A percentile compares a stretch with the other conserved stretches of the same genome.
These are phyloP conservation scores for Nephrotoma guestfalica DNA, from an alignment of 2,888 invertebrate genomes.

Conservation along the genomic window DNA sequence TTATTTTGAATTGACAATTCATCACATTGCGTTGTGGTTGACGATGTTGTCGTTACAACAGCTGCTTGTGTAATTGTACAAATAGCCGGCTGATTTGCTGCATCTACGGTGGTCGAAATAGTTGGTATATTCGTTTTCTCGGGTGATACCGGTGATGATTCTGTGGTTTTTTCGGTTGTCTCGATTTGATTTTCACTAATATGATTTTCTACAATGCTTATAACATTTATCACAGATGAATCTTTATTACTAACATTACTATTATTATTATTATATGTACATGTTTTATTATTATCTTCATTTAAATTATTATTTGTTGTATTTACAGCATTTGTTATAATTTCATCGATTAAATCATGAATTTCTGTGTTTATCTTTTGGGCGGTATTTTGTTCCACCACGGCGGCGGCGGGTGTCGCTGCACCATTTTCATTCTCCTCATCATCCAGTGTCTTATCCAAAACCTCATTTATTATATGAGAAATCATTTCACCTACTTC, in stretches of 20 bases:
- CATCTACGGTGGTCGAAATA: neutral
- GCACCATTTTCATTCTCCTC: conserved; percentile 13
- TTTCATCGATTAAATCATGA: conserved; percentile 36
- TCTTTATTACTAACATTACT: conserved; percentile 7
- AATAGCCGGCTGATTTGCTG: neutral
- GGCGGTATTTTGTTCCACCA: conserved; percentile 14
- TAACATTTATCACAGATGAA: conserved; percentile 4
- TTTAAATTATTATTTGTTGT: conserved; percentile 21
- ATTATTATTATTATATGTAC: conserved; percentile 11
- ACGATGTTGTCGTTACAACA: neutral
- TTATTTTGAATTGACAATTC: conserved; percentile 10
- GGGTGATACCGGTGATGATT: conserved; percentile 13
- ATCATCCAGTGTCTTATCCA: conserved; percentile 19
- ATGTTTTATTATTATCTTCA: conserved; percentile 12
- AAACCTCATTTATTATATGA: conserved; percentile 27
- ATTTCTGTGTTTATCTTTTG: conserved; percentile 23
- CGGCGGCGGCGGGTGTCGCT: conserved; percentile 3
- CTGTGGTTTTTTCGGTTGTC: neutral
- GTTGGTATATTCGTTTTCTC: conserved; percentile 12
- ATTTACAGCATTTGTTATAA: conserved; percentile 35
- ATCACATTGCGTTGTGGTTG: conserved; percentile 1
- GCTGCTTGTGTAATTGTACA: neutral
- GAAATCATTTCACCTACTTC: conserved; percentile 19
- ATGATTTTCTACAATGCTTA: conserved; percentile 7
- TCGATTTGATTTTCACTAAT: neutral